These are phyloP conservation scores for Hermodice carunculata DNA, from an alignment of 2,888 invertebrate genomes.

Conservation along the genomic window DNA sequence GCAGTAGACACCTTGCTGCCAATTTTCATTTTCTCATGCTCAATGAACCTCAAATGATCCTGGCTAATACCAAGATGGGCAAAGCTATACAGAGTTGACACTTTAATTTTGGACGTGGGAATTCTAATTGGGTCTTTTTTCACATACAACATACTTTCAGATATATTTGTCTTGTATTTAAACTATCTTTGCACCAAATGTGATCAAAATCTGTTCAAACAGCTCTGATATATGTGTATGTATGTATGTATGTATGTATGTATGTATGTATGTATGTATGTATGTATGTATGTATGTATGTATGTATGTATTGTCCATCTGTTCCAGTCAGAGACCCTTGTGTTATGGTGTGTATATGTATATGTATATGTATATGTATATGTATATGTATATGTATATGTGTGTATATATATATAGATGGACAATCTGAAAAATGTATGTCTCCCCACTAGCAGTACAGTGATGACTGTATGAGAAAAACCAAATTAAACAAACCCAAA, in stretches of 20 bases:
- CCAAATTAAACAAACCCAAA: neutral
- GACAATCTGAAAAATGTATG: neutral
- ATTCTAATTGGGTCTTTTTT: too few relatives aligned
- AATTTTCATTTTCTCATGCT: too few relatives aligned
- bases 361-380: neutral
- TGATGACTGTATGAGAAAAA: too few relatives aligned
- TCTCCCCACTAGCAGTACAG: neutral
- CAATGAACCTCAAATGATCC: too few relatives aligned
- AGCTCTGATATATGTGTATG: constrained; percentile 7
- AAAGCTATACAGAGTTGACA: too few relatives aligned
- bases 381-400: neutral
- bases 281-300: constrained; percentile 15
- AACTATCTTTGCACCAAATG: too few relatives aligned
- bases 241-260: constrained; percentile 17
- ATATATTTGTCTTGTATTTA: too few relatives aligned
- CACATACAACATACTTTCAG: too few relatives aligned
- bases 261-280: constrained; percentile 27
- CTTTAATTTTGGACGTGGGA: too few relatives aligned
- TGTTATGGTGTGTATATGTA: neutral
- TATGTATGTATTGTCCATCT: neutral
- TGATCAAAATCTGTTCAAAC: too few relatives aligned
- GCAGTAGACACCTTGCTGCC: too few relatives aligned
- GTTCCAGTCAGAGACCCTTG: constrained; percentile 4
- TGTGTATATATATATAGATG: neutral
- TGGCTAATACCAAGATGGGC: too few relatives aligned